These are phyloP conservation scores for Muscicapa adusta DNA, from an alignment of 2,113 vertebrate genomes.

Conservation along the genomic window DNA sequence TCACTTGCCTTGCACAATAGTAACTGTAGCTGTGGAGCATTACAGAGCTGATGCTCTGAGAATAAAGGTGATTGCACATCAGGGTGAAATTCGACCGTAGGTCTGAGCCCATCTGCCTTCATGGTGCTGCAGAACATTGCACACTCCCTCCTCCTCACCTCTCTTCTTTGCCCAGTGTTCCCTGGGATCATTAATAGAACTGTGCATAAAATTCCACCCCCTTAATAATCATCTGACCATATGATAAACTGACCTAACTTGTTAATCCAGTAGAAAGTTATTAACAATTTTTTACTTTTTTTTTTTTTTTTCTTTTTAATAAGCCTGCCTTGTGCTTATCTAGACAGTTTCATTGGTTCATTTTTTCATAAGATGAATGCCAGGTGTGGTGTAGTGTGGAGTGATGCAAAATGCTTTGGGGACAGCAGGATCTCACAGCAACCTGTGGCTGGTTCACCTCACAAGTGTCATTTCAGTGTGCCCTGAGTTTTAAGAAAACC, in stretches of 20 bases:
- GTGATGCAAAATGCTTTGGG: not conserved
- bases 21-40: not conserved
- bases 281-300: not conserved
- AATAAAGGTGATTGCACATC: not conserved
- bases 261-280: not conserved
- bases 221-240: not conserved
- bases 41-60: not conserved
- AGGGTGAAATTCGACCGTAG: not conserved
- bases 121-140: not conserved
- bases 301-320: not conserved
- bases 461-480: not conserved
- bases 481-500: not conserved
- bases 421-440: not conserved
- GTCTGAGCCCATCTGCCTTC: not conserved
- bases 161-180: not conserved
- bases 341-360: not conserved
- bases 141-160: not conserved
- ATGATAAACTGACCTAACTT: not conserved
- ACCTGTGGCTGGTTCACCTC: not conserved
- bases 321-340: not conserved
- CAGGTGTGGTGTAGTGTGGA: not conserved
- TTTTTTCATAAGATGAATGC: not conserved
- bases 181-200: not conserved
- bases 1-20: not conserved
- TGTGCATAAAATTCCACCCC: not conserved